Evolutionary conservation across 53 echinoderm and acorn worm species (phyloP).

Genomic region (Temnopleurus reevesii): DNA sequence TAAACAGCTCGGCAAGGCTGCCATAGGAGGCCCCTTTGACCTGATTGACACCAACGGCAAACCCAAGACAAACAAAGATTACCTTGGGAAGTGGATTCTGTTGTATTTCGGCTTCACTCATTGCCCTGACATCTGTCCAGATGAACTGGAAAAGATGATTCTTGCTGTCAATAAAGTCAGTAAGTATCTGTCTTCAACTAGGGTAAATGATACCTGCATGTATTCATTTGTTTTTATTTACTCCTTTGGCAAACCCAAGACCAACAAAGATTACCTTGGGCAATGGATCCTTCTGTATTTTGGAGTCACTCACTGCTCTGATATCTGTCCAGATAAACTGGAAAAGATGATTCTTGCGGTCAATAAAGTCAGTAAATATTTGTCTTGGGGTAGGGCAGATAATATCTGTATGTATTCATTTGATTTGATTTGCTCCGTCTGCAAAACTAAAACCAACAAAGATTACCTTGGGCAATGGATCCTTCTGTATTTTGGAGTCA

Average conservation of each 20-base stretch:
- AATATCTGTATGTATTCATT: no score
- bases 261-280: conserved; percentile 91
- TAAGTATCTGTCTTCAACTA: no score
- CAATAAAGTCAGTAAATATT: conserved; percentile 85
- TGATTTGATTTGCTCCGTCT: conserved; percentile 78
- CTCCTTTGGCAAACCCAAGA: conserved; percentile 81
- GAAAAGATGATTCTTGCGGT: conserved; percentile 92
- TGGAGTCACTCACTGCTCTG: conserved; percentile 98
- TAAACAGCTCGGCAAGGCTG: conserved; percentile 84
- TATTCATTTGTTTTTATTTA: conserved; percentile 88
- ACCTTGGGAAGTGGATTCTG: conserved; percentile 92
- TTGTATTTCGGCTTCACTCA: conserved; percentile 96
- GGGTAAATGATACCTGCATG: no score
- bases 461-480: conserved; percentile 97
- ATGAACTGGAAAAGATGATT: conserved; percentile 91
- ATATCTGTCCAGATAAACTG: conserved; percentile 98
- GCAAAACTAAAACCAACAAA: conserved; percentile 84
- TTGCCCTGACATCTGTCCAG: conserved; percentile 97
- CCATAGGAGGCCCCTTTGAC: conserved; percentile 91
- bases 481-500: conserved; percentile 95
- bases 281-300: conserved; percentile 97
- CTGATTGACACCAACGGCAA: conserved; percentile 88
- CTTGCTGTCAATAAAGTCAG: conserved; percentile 83
- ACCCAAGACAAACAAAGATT: conserved; percentile 88
- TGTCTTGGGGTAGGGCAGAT: no score